Percentiles rank a stretch among this genome's conserved stretches.
phyloP scores from a whole-genome alignment of 2,113 vertebrate genomes.

The Bostrychus sinensis region DNA sequence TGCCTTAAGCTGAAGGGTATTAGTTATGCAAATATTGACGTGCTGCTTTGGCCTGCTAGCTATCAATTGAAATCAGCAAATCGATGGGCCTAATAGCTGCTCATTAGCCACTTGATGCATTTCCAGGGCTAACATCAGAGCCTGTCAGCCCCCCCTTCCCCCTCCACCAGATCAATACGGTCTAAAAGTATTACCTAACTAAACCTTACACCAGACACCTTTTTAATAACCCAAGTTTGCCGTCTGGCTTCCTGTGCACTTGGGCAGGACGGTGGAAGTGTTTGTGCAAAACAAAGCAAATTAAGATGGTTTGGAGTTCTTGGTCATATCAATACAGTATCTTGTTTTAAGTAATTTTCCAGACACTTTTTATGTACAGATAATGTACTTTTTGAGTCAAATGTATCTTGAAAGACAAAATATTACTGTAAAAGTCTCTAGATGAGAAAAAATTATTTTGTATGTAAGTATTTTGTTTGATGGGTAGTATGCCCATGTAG shows the following conservation, averaged over 20 bases:
- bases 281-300: background rate
- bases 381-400: too few relatives aligned
- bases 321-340: slow-evolving; percentile 29
- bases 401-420: too few relatives aligned
- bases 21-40: slow-evolving; percentile 93
- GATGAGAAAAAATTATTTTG: too few relatives aligned
- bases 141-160: slow-evolving; percentile 76
- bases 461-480: too few relatives aligned
- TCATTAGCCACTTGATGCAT: slow-evolving; percentile 93
- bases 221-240: slow-evolving; percentile 67
- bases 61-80: slow-evolving; percentile 97
- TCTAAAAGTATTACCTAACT: slow-evolving; percentile 87
- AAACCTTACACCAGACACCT: slow-evolving; percentile 59
- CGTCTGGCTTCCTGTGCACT: slow-evolving; percentile 23
- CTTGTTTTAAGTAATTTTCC: slow-evolving; percentile 23
- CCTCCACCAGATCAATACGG: slow-evolving; percentile 81
- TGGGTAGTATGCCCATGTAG: too few relatives aligned
- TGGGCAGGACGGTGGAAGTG: background rate
- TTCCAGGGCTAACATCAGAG: slow-evolving; percentile 82
- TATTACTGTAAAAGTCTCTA: too few relatives aligned
- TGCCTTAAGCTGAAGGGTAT: slow-evolving; percentile 84
- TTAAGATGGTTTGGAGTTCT: background rate
- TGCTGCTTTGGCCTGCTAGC: slow-evolving; percentile 89
- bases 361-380: too few relatives aligned
- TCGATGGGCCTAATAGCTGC: slow-evolving; percentile 95